Evolutionary conservation across 2,888 invertebrate genomes (phyloP).

Genomic region (Unio delphinus): DNA sequence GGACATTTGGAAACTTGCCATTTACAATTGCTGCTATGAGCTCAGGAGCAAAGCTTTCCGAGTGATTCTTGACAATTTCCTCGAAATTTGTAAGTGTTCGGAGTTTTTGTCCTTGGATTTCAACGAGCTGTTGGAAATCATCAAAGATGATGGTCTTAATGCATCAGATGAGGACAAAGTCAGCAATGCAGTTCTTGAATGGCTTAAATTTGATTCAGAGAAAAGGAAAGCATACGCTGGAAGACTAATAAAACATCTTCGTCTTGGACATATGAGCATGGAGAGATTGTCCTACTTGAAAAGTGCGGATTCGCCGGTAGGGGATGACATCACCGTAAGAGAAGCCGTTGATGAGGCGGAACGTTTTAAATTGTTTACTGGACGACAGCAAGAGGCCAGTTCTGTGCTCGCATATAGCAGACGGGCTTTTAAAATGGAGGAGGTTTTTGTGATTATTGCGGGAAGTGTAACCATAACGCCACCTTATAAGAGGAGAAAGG

Average conservation of each 20-base stretch:
- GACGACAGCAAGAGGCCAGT: slow-evolving; percentile 54
- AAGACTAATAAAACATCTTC: slow-evolving; percentile 47
- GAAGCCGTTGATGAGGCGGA: slow-evolving; percentile 55
- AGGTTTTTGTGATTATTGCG: slow-evolving; percentile 56
- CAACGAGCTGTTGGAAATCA: slow-evolving; percentile 72
- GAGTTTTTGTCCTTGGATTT: slow-evolving; percentile 70
- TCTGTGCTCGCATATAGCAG: slow-evolving; percentile 45
- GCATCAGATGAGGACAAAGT: slow-evolving; percentile 74
- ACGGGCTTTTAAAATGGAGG: slow-evolving; percentile 43
- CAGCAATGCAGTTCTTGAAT: slow-evolving; percentile 72
- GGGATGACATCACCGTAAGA: slow-evolving; percentile 41
- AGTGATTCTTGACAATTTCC: slow-evolving; percentile 67
- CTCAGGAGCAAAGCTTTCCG: slow-evolving; percentile 72
- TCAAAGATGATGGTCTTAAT: slow-evolving; percentile 72
- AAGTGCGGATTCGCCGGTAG: slow-evolving; percentile 35
- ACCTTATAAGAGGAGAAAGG: slow-evolving; percentile 54
- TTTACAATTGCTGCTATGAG: slow-evolving; percentile 73
- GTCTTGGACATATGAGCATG: slow-evolving; percentile 32
- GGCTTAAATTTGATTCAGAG: slow-evolving; percentile 75
- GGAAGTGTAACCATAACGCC: slow-evolving; percentile 57
- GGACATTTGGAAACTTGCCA: slow-evolving; percentile 74
- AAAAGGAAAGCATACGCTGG: slow-evolving; percentile 68
- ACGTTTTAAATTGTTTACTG: slow-evolving; percentile 54
- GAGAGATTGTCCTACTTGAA: slow-evolving; percentile 48
- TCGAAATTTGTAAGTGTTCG: slow-evolving; percentile 51